Evolutionary conservation across 1,140 invertebrate genomes (phyloP).

Genomic region (Lutraria rhynchaena): DNA sequence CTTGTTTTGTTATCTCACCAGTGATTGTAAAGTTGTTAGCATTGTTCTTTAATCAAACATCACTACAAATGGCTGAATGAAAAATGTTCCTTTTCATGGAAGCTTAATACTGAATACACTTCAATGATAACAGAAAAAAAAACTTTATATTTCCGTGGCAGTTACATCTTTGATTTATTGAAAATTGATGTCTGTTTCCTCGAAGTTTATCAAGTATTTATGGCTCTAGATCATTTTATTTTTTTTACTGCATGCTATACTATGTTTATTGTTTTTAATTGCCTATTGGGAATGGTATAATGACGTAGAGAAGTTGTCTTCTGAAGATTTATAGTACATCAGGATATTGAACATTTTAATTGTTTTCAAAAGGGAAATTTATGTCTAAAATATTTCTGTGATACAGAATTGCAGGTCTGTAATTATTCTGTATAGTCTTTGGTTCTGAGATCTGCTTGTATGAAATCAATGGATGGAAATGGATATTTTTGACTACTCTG

Average conservation of each 20-base stretch:
- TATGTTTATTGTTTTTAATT: slow-evolving; percentile 27
- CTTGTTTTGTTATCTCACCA: too few species aligned
- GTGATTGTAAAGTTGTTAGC: too few species aligned
- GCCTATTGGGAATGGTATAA: slow-evolving; percentile 10
- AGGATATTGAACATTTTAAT: slow-evolving; percentile 26
- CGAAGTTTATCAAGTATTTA: slow-evolving; percentile 32
- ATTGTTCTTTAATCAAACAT: too few species aligned
- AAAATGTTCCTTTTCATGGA: slow-evolving; percentile 18
- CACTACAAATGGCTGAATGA: background rate
- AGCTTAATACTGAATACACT: background rate
- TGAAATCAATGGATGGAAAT: too few species aligned
- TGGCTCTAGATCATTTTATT: background rate
- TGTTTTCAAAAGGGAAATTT: slow-evolving; percentile 20
- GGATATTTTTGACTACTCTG: too few species aligned
- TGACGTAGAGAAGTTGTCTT: slow-evolving; percentile 33
- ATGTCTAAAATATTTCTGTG: too few species aligned
- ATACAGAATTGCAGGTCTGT: too few species aligned
- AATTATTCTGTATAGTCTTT: too few species aligned
- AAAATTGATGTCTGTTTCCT: slow-evolving; percentile 1
- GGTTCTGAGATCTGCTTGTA: too few species aligned
- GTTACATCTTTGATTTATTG: slow-evolving; percentile 30
- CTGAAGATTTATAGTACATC: background rate
- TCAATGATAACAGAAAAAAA: too few species aligned
- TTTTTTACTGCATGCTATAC: background rate
- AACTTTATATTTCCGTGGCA: too few species aligned